These are phyloP conservation scores for Eristalinus aeneus DNA, from an alignment of 2,888 invertebrate species.

Conservation along the genomic window DNA sequence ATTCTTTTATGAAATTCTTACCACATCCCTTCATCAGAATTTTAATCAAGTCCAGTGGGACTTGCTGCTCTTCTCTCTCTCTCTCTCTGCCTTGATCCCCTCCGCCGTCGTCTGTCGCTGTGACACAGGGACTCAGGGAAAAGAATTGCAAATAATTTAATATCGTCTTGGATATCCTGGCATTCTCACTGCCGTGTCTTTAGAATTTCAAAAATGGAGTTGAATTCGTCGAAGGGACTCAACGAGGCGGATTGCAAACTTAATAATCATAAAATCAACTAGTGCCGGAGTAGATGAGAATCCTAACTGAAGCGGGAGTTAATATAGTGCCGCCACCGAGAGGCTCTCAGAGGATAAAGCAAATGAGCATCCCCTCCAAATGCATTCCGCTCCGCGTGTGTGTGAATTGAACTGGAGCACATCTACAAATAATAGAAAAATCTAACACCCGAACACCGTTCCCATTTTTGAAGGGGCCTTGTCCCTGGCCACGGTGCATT, in stretches of 20 bases:
- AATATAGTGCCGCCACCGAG: constrained; percentile 7
- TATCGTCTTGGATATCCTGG: background rate
- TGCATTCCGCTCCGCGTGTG: background rate
- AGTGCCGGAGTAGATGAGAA: background rate
- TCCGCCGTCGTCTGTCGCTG: background rate
- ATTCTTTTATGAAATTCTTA: background rate
- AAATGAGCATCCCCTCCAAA: constrained; percentile 18
- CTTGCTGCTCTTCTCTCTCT: constrained; percentile 12
- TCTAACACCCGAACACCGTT: constrained; percentile 17
- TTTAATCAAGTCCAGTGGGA: constrained; percentile 27
- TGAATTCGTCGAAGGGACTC: background rate
- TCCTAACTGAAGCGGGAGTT: constrained; percentile 25
- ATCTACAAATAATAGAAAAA: constrained; percentile 12
- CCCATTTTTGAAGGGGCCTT: constrained; percentile 17
- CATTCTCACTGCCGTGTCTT: background rate
- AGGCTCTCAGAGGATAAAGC: constrained; percentile 14
- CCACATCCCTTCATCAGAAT: constrained; percentile 16
- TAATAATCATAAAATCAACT: constrained; percentile 63
- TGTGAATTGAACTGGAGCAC: background rate
- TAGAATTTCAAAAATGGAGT: constrained; percentile 29
- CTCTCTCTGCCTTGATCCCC: background rate
- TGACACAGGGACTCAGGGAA: background rate
- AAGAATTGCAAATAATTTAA: constrained; percentile 33
- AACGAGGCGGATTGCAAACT: constrained; percentile 15
- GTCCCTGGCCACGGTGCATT: background rate